These are phyloP conservation scores for Baronia brevicornis DNA, from an alignment of 2,888 invertebrate species.

Conservation along the genomic window DNA sequence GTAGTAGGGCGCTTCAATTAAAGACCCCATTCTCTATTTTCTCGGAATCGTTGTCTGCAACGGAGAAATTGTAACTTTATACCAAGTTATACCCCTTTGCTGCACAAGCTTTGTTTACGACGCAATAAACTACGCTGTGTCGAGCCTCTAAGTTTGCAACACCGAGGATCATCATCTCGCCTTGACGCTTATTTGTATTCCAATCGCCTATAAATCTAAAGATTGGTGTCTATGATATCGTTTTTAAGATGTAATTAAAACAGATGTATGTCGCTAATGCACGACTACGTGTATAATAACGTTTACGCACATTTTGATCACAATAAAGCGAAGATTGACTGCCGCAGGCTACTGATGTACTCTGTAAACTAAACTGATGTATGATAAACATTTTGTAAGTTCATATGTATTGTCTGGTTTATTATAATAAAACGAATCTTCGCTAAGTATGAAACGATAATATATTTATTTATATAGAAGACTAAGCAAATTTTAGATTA, in stretches of 20 bases:
- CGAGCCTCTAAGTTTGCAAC: constrained; percentile 53
- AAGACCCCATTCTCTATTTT: background rate
- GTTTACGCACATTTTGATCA: too few species aligned
- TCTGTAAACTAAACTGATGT: too few species aligned
- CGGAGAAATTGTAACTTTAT: constrained; percentile 55
- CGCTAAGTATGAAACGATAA: too few species aligned
- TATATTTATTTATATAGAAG: too few species aligned
- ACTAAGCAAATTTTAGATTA: too few species aligned
- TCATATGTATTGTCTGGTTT: too few species aligned
- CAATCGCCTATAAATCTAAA: constrained; percentile 49
- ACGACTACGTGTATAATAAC: constrained; percentile 19
- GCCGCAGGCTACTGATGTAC: too few species aligned
- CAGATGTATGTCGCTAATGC: constrained; percentile 29
- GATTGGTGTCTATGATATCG: constrained; percentile 34
- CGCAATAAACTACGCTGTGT: constrained; percentile 53
- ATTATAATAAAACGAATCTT: too few species aligned
- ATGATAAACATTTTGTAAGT: too few species aligned
- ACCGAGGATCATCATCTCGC: constrained; percentile 46
- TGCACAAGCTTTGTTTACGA: constrained; percentile 61
- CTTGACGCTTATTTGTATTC: constrained; percentile 50
- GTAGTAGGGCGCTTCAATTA: too few species aligned
- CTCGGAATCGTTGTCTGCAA: constrained; percentile 2
- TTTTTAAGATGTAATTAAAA: constrained; percentile 28
- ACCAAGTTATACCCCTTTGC: constrained; percentile 57
- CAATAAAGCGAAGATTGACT: too few species aligned